Evolutionary conservation across 2,888 invertebrate species (phyloP), one percentile per base, ranked within the genome.

Genomic region (Amphipyra tragopoginis): DNA sequence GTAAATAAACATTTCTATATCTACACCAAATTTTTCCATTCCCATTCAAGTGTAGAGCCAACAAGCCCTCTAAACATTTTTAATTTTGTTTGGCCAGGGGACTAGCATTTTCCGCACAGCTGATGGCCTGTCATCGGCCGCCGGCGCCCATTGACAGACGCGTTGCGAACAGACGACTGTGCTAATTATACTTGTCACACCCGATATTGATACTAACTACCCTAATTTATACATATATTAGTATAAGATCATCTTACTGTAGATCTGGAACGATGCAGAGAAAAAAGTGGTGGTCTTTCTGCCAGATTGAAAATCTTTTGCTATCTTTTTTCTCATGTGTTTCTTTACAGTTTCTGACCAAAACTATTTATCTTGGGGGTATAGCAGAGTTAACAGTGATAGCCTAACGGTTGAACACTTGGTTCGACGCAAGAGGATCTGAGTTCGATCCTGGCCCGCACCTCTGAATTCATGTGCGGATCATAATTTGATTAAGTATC

Each of bases 101-200:
- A 36, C 13, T 42, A 13, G 56, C 14, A 54, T 57, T 51, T 53
- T 47, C 54, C 54, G 54, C 45, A n/a, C 66, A 65, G 65, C 62
- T 70, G 76, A 79, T 51, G 59, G 4, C 15, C 72, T 67, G 83
- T 82, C 81, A 71, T 53, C 81, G 50, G 47, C 26, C 39, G 52
- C 56, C 34, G 51, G 52, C 53, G 57, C 64, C 54, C 39, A 72
- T 66, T 72, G 70, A 74, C 69, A 77, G 70, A 58, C 56, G 49
- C 43, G 57, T 3, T 45, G n/a, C 40, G 34, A 33, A 51, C 48
- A 38, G 51, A 54, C 45, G n/a, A 6, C 7, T 44, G 40, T 7
- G 75, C 75, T 75, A 75, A 75, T 78, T 75, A 78, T 65, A 69
- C 62, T 42, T 42, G 68, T 39, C 62, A 53, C 56, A 34, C 40